Conservation (phyloP, 92 coral and sea anemone species). For the Diadumene lineata region DNA sequence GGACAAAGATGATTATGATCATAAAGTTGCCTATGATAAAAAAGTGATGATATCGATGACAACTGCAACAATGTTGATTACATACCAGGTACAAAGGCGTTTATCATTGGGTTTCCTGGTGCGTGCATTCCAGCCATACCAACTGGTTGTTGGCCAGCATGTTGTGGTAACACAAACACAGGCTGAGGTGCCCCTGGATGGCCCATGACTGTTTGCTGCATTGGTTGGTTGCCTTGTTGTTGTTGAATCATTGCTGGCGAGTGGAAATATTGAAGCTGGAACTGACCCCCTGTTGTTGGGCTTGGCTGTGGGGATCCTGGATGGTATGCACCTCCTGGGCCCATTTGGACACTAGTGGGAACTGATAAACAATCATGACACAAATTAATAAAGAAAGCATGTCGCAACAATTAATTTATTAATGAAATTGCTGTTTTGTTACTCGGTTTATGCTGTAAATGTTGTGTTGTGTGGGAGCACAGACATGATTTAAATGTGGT, state of each 20-base stretch:
- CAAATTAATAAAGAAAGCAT: background rate
- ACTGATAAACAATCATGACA: background rate
- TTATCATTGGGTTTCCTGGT: conserved; percentile 10
- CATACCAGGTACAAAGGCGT: conserved; percentile 20
- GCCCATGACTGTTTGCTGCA: conserved; percentile 23
- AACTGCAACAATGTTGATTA: too few species aligned
- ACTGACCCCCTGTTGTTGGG: conserved; percentile 20
- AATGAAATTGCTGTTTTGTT: background rate
- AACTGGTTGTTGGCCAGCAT: conserved; percentile 21
- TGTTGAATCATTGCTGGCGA: conserved; percentile 20
- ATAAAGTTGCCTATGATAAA: too few species aligned
- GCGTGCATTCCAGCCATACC: conserved; percentile 17
- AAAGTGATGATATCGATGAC: too few species aligned
- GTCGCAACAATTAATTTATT: background rate
- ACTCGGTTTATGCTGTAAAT: too few species aligned
- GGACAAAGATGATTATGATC: too few species aligned
- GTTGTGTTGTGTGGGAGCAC: too few species aligned
- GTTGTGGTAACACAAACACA: conserved; percentile 19
- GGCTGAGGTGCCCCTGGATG: conserved; percentile 18
- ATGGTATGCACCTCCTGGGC: conserved; percentile 4
- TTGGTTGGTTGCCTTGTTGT: conserved; percentile 28
- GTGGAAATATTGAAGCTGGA: conserved; percentile 15
- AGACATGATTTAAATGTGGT: too few species aligned
- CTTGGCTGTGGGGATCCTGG: conserved; percentile 33
- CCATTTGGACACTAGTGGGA: conserved; percentile 10